Evolutionary conservation across 2,888 invertebrate species (phyloP).

Genomic region (Leptopilina myrica): DNA sequence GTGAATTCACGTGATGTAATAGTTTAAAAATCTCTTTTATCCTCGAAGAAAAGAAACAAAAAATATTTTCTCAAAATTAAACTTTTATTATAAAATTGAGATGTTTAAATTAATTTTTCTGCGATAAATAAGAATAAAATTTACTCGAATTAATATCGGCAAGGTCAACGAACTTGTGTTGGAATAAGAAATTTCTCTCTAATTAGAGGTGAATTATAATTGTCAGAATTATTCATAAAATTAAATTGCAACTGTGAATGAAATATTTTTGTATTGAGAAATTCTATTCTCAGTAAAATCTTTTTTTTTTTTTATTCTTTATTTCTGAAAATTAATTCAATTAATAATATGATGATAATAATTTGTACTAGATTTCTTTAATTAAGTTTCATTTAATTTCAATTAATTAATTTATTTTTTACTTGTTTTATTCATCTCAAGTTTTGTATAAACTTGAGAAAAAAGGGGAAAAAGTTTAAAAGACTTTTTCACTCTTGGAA

Average conservation of each 20-base stretch:
- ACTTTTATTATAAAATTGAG: no score
- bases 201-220: neutral
- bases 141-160: neutral
- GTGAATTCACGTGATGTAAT: neutral
- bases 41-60: neutral
- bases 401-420: no score
- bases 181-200: neutral
- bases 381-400: no score
- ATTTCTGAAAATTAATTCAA: no score
- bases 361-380: no score
- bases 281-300: no score
- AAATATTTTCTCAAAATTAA: neutral
- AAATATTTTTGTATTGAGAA: no score
- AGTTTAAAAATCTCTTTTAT: neutral
- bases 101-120: neutral
- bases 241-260: no score
- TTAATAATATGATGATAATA: no score
- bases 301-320: no score
- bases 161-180: conserved; percentile 8
- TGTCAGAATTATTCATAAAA: neutral
- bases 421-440: no score
- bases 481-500: neutral
- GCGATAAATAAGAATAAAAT: neutral
- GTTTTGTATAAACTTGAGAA: neutral
- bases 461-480: neutral